A percentile compares a stretch with the other conserved stretches of the same genome.
Conservation (phyloP, 2,888 invertebrate species). For the Lasius platythorax region DNA sequence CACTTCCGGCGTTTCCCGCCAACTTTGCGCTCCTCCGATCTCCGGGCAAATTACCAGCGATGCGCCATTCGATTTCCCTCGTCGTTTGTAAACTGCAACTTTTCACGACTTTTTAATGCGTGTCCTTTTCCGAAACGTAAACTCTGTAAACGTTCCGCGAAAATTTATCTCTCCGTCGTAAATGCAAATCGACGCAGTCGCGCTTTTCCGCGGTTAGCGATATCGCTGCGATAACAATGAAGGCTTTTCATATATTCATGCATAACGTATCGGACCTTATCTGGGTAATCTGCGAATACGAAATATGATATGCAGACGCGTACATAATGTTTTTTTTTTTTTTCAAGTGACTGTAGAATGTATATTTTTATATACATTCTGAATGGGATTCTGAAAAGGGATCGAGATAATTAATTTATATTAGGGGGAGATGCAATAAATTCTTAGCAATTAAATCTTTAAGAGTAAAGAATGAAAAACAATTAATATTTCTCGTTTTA, state of each 20-base stretch:
- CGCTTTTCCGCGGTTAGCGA: conserved; percentile 10
- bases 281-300: not conserved
- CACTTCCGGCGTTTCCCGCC: conserved; percentile 6
- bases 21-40: conserved; percentile 13
- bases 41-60: conserved; percentile 23
- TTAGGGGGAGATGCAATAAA: not conserved
- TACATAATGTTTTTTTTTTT: not conserved
- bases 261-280: not conserved
- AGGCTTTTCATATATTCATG: not conserved
- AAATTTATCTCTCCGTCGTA: not conserved
- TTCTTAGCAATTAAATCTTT: not conserved
- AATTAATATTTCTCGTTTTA: conserved; percentile 22
- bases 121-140: not conserved
- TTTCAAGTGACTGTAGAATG: not conserved
- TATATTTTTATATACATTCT: not conserved
- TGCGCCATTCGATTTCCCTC: not conserved
- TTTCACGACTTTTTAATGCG: conserved; percentile 11
- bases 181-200: not conserved
- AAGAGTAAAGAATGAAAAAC: not conserved
- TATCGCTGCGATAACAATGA: not conserved
- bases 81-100: not conserved
- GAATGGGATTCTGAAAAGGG: not conserved
- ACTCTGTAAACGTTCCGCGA: not conserved
- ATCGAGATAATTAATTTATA: not conserved
- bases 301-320: not conserved